phyloP scores from a whole-genome alignment of 1,140 invertebrate genomes.

The Cotesia typhae region DNA sequence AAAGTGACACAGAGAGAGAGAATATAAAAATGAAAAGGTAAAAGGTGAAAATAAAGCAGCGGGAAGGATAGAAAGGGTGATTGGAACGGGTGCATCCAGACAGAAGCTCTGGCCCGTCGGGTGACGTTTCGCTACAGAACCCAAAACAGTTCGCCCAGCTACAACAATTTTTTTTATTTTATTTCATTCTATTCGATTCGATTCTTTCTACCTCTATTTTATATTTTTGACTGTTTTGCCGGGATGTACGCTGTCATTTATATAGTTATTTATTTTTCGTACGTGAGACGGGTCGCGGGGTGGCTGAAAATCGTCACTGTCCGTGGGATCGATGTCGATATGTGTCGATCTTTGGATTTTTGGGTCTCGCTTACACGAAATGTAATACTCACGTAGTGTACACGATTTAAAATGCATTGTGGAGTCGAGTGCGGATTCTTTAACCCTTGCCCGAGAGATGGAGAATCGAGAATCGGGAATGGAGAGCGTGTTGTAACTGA shows the following conservation, averaged over 20 bases:
- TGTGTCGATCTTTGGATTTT: constrained; percentile 34
- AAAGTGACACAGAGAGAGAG: constrained; percentile 34
- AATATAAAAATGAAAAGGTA: constrained; percentile 26
- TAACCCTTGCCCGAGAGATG: constrained; percentile 56
- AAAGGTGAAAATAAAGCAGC: too few relatives aligned
- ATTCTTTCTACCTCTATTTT: too few relatives aligned
- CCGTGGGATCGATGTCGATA: constrained; percentile 24
- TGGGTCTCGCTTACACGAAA: not conserved
- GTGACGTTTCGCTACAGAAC: constrained; percentile 52
- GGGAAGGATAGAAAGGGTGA: constrained; percentile 10
- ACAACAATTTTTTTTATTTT: too few relatives aligned
- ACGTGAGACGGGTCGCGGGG: constrained; percentile 41
- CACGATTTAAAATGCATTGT: constrained; percentile 53
- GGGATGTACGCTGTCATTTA: constrained; percentile 59
- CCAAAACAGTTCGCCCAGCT: constrained; percentile 60
- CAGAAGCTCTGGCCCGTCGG: constrained; percentile 15
- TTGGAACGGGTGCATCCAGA: constrained; percentile 6
- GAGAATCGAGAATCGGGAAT: too few relatives aligned
- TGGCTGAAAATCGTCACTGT: constrained; percentile 18
- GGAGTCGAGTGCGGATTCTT: constrained; percentile 64
- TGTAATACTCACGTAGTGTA: too few relatives aligned
- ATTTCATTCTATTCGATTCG: too few relatives aligned
- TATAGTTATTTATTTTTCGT: constrained; percentile 64
- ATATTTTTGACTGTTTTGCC: too few relatives aligned
- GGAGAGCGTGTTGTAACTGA: too few relatives aligned